These are phyloP conservation scores for Benitochromis conjunctus DNA, from an alignment of 2,113 vertebrate genomes.

Conservation along the genomic window DNA sequence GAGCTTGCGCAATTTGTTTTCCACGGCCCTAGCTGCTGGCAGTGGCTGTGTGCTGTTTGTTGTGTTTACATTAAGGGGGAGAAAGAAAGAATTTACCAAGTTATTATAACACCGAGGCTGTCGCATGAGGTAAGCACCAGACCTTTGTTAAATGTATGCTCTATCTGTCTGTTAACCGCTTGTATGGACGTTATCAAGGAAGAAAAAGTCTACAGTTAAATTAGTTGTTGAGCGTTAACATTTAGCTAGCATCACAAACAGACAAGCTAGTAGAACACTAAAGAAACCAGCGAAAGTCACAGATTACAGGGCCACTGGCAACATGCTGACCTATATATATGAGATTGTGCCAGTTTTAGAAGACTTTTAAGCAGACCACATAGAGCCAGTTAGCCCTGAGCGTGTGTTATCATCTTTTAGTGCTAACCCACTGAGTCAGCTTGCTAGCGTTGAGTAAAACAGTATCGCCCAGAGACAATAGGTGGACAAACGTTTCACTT, in stretches of 20 bases:
- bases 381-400: not conserved
- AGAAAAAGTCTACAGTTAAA: conserved; percentile 1
- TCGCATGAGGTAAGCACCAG: conserved; percentile 66
- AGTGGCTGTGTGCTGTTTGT: conserved; percentile 48
- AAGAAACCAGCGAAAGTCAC: not conserved
- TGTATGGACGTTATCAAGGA: not conserved
- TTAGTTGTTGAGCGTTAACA: conserved; percentile 21
- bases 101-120: conserved; percentile 4
- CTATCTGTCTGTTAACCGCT: not conserved
- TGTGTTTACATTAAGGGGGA: conserved; percentile 35
- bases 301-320: not conserved
- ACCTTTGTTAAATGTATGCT: not conserved
- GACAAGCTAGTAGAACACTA: conserved; percentile 6
- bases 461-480: not conserved
- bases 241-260: conserved; percentile 33
- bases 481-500: not conserved
- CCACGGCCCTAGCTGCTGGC: conserved; percentile 39
- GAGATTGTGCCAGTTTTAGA: too few species aligned
- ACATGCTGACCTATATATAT: not conserved
- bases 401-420: not conserved
- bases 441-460: conserved; percentile 12
- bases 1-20: conserved; percentile 65
- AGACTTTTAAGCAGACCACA: not conserved
- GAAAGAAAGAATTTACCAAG: conserved; percentile 20
- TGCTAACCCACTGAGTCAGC: conserved; percentile 24